A percentile compares a stretch with the other conserved stretches of the same genome.
Conservation (phyloP, 2,888 invertebrate species). For the Pheosia gnoma region DNA sequence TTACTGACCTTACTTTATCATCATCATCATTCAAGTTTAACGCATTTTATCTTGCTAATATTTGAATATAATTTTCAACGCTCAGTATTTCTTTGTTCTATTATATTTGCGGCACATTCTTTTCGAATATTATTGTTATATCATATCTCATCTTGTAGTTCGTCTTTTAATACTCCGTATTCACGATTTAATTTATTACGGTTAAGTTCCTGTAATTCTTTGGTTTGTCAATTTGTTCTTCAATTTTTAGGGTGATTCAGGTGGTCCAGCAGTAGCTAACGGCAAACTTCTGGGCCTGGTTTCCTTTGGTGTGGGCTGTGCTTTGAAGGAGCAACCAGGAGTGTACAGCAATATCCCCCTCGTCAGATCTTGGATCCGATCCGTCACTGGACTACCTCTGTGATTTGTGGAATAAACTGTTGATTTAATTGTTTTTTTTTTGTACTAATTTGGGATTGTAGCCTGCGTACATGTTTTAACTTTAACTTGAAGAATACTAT, state of each 20-base stretch:
- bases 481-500: too few relatives aligned
- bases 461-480: not conserved
- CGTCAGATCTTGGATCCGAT: slow-evolving; percentile 68
- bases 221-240: not conserved
- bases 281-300: slow-evolving; percentile 80
- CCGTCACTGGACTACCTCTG: slow-evolving; percentile 66
- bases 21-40: too few relatives aligned
- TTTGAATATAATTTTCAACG: too few relatives aligned
- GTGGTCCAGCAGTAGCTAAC: slow-evolving; percentile 78
- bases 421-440: slow-evolving; percentile 6
- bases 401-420: slow-evolving; percentile 30
- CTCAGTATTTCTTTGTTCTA: too few relatives aligned
- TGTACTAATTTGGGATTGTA: not conserved
- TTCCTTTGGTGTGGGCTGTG: slow-evolving; percentile 84
- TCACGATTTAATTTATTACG: too few relatives aligned
- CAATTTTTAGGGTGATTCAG: slow-evolving; percentile 78
- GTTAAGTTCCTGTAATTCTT: too few relatives aligned
- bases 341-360: slow-evolving; percentile 79
- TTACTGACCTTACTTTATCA: too few relatives aligned
- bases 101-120: too few relatives aligned
- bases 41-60: too few relatives aligned
- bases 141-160: too few relatives aligned
- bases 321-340: slow-evolving; percentile 78
- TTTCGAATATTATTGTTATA: too few relatives aligned
- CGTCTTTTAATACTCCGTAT: too few relatives aligned